Evolutionary conservation across 2,113 vertebrate species (phyloP), one percentile per base, ranked within the genome.

Genomic region (Megatriorchis doriae): DNA sequence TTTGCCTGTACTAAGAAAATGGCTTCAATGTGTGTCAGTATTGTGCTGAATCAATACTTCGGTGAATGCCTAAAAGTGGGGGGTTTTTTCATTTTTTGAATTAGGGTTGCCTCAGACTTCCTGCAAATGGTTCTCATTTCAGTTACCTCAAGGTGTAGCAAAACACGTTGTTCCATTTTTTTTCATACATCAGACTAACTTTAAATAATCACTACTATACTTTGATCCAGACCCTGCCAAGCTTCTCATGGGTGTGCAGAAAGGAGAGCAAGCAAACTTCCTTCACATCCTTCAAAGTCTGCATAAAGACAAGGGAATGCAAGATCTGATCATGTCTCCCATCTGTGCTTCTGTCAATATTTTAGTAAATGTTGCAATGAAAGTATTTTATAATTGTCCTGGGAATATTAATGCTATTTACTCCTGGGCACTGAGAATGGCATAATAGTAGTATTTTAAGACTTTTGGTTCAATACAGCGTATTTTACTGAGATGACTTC

Each of bases 21-120:
- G 22, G 11, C 22, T 95, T 88, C 50, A 32, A 7, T 3, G 5
- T 34, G 18, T 62, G 71, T 8, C 34, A 61, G 19, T 43, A 56
- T 26, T 83, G 38, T 63, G 21, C n/a, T 34, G 42, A 78, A 86
- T 86, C 71, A 86, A 43, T 67, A 42, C 17, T 52, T 82, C 1
- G 2, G 14, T 7, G 6, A 18, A 36, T 13, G 26, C 25, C 48
- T 61, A 18, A 31, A 91, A 68, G 48, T 26, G 22, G 20, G 16
- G 3, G 2, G 3, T 4, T n/a, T 38, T 21, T 17, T 0, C 2
- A 0, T 23, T 61, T 65, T 48, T 59, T 56, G 5, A 19, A 40
- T 56, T n/a, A 56, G 5, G 7, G 9, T 52, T 70, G 18, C n/a
- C 40, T 88, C 83, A 61, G 34, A 32, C 70, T 66, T 83, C 40